A percentile compares a stretch with the other conserved stretches of the same genome.
These are phyloP conservation scores for Entelurus aequoreus DNA, from an alignment of 2,113 vertebrate genomes.

Conservation along the genomic window DNA sequence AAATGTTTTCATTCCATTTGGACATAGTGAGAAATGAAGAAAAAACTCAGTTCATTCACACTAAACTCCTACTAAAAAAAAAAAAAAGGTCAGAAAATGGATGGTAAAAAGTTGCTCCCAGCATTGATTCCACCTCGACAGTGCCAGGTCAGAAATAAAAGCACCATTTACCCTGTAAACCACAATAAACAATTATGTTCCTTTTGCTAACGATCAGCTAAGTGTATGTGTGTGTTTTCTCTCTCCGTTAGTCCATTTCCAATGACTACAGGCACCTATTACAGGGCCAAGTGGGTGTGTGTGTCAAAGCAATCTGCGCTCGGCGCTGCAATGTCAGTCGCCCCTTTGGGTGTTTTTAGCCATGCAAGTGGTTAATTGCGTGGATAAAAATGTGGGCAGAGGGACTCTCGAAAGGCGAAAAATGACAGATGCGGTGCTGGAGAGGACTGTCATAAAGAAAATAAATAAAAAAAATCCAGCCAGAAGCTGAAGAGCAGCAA, in stretches of 20 bases:
- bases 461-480: slow-evolving; percentile 14
- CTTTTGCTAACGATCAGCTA: slow-evolving; percentile 25
- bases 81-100: neutral
- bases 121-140: neutral
- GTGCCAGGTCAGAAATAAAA: slow-evolving; percentile 49
- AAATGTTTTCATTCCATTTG: no score
- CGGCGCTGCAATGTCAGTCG: slow-evolving; percentile 30
- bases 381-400: slow-evolving; percentile 47
- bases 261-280: slow-evolving; percentile 18
- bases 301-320: slow-evolving; percentile 39
- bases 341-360: slow-evolving; percentile 48
- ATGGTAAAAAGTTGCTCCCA: neutral
- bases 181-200: slow-evolving; percentile 25
- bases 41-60: neutral
- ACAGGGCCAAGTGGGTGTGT: slow-evolving; percentile 25
- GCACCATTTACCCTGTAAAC: slow-evolving; percentile 34
- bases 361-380: slow-evolving; percentile 47
- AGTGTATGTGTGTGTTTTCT: slow-evolving; percentile 11
- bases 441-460: slow-evolving; percentile 32
- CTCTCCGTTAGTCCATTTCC: slow-evolving; percentile 17
- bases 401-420: slow-evolving; percentile 38
- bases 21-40: no score
- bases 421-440: slow-evolving; percentile 55
- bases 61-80: neutral
- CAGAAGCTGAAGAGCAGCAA: slow-evolving; percentile 26